Evolutionary conservation across 1,140 invertebrate species (phyloP), one percentile per base, ranked within the genome.

Genomic region (Pogonognathellus flavescens): DNA sequence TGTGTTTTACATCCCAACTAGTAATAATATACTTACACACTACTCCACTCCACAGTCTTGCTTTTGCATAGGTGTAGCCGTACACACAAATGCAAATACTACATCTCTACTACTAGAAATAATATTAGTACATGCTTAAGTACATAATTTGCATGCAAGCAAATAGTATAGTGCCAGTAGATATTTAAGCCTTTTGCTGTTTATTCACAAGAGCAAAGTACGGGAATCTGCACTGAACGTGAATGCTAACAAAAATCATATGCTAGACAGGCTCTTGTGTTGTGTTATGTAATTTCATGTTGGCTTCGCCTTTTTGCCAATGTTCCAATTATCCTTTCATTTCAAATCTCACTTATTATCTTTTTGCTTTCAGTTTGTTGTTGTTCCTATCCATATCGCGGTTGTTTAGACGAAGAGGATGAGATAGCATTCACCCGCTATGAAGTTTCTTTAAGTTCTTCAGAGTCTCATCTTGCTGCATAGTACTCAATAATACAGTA

Each of bases 311-410:
- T 49, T 6, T 20, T 50, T 76, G 70, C 70, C 25, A 76, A 76
- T 76, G 70, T 49, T 76, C 70, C 70, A 76, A 76, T 50, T 76
- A 76, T 25, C 25, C 49, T 76, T 76, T 76, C 70, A 76, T 76
- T 76, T 50, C 31, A 76, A 41, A 76, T 16, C 25, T 57, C 11
- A 14, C 11, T 57, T 57, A 57, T 57, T 76, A 76, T 76, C 70
- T 76, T 76, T 76, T 25, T n/a, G 70, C 66, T n/a, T 76, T 25
- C 70, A 25, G 70, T 76, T 76, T 41, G 31, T 41, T 41, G 31
- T 41, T 41, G 31, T 41, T 41, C 31, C 31, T 41, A 41, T 41
- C 31, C 31, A n/a, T n/a, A n/a, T n/a, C n/a, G 8, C 22, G 14
- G 14, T 41, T 31, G 5, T 76, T 14, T 50, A 25, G 31, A 14